Evolutionary conservation across 1,140 invertebrate species (phyloP).

Genomic region (Hestina assimilis): DNA sequence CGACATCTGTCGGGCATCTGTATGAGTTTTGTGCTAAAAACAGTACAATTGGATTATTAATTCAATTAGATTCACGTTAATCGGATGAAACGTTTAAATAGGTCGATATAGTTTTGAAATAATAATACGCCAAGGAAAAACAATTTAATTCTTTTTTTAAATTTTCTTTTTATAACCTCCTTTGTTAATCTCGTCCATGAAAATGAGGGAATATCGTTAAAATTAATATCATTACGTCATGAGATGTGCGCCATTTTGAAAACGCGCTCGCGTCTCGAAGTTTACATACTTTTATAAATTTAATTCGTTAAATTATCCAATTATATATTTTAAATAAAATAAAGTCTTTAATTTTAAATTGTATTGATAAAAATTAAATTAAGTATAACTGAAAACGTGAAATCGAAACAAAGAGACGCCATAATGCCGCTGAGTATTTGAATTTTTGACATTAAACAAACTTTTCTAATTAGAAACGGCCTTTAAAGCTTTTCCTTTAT

Average conservation of each 20-base stretch:
- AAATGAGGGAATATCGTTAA: not conserved
- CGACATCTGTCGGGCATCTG: constrained; percentile 32
- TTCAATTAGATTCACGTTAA: constrained; percentile 18
- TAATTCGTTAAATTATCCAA: not conserved
- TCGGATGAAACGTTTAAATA: constrained; percentile 1
- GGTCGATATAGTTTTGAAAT: not conserved
- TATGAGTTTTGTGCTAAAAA: not conserved
- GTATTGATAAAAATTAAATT: too few species aligned
- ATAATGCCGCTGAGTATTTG: too few species aligned
- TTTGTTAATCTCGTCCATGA: not conserved
- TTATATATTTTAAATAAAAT: constrained; percentile 1
- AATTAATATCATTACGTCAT: constrained; percentile 12
- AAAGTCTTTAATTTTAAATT: too few species aligned
- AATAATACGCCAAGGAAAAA: not conserved
- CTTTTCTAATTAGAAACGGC: too few species aligned
- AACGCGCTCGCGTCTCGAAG: constrained; percentile 36
- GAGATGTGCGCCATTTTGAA: constrained; percentile 48
- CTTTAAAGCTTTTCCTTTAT: too few species aligned
- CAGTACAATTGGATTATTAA: constrained; percentile 8
- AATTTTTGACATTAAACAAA: too few species aligned
- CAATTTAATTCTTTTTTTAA: not conserved
- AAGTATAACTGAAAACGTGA: too few species aligned
- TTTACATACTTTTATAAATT: not conserved
- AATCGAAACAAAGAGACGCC: not conserved
- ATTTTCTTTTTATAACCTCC: not conserved